These are phyloP conservation scores for Aplocera efformata DNA, from an alignment of 2,888 invertebrate genomes.

Conservation along the genomic window DNA sequence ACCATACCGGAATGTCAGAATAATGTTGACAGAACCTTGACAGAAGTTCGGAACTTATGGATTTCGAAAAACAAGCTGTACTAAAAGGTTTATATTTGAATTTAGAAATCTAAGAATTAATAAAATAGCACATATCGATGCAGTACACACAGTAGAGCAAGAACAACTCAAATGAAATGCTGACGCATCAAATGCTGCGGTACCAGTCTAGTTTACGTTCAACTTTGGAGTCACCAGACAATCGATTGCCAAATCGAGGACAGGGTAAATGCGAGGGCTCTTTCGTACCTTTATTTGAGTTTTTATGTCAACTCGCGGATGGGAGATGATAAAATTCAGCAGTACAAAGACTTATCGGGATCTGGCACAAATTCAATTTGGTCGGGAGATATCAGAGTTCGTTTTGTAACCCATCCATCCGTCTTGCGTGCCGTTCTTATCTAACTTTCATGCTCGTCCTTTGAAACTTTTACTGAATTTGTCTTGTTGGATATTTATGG, in stretches of 20 bases:
- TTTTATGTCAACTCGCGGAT: constrained; percentile 34
- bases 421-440: constrained; percentile 27
- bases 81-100: no score
- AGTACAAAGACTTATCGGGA: constrained; percentile 40
- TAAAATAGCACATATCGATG: no score
- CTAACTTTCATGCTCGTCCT: constrained; percentile 23
- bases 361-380: constrained; percentile 37
- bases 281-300: constrained; percentile 34
- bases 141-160: no score
- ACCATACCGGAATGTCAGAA: no score
- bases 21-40: no score
- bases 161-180: no score
- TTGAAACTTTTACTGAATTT: constrained; percentile 23
- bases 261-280: constrained; percentile 27
- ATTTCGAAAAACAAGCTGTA: no score
- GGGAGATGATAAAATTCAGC: constrained; percentile 37
- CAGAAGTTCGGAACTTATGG: no score
- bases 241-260: constrained; percentile 31
- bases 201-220: no score
- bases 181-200: no score
- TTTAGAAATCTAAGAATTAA: no score
- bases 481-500: constrained; percentile 10
- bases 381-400: constrained; percentile 26
- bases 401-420: constrained; percentile 23
- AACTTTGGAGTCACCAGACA: constrained; percentile 23